phyloP scores from a whole-genome alignment of 2,797 vertebrate species.

The Chanos chanos region DNA sequence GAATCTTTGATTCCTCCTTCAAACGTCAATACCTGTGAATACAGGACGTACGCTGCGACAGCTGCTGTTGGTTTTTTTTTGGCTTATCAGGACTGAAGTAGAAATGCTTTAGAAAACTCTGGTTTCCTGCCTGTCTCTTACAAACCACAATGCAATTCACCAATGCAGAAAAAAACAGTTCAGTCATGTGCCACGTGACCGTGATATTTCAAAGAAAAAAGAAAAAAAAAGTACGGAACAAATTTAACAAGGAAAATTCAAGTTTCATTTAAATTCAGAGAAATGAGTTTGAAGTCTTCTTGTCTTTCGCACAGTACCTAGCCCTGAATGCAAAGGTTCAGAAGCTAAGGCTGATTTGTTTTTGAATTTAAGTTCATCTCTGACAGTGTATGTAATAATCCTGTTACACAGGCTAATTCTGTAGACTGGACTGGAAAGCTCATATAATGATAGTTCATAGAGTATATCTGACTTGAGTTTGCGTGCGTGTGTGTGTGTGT shows the following conservation, averaged over 20 bases:
- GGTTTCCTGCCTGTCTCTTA: conserved; percentile 62
- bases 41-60: conserved; percentile 48
- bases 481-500: no score
- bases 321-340: no score
- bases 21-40: conserved; percentile 60
- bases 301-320: background rate
- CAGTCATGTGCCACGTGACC: conserved; percentile 9
- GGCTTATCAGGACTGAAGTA: conserved; percentile 50
- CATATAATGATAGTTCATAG: no score
- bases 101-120: conserved; percentile 39
- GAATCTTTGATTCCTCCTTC: conserved; percentile 20
- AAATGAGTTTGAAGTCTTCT: background rate
- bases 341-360: no score
- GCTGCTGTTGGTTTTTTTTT: conserved; percentile 44
- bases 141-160: conserved; percentile 47
- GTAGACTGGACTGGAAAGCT: no score
- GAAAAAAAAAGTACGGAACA: background rate
- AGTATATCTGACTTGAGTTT: no score
- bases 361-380: no score
- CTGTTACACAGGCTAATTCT: no score
- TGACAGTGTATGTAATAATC: no score
- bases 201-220: background rate
- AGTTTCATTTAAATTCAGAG: background rate
- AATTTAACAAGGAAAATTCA: background rate
- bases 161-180: conserved; percentile 40